These are phyloP conservation scores for Amblyornis subalaris DNA, from an alignment of 2,113 vertebrate species.

Conservation along the genomic window DNA sequence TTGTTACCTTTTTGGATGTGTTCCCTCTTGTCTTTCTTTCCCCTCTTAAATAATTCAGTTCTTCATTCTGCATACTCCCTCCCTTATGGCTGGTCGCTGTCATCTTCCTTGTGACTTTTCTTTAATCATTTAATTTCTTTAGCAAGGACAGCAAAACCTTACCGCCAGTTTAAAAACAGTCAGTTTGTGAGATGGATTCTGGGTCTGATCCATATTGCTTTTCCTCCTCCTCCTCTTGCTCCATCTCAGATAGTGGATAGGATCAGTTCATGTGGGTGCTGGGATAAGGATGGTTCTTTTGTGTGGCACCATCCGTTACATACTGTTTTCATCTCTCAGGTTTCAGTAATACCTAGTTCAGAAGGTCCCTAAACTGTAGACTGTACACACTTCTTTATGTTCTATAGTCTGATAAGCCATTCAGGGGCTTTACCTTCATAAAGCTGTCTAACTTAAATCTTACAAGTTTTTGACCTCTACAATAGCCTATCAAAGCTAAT, in stretches of 20 bases:
- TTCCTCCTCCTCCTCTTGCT: not conserved
- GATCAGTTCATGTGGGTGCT: not conserved
- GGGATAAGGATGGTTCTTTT: not conserved
- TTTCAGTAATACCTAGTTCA: not conserved
- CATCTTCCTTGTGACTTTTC: not conserved
- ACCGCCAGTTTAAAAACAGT: not conserved
- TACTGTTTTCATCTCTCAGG: not conserved
- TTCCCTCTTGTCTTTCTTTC: not conserved
- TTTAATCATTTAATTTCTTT: not conserved
- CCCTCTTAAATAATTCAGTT: not conserved
- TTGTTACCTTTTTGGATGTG: not conserved
- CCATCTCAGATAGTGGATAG: fast-evolving
- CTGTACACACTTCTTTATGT: not conserved
- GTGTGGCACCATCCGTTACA: not conserved
- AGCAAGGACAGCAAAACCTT: not conserved
- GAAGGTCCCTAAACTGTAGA: not conserved
- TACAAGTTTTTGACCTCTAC: not conserved
- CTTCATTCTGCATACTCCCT: not conserved
- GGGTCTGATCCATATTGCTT: not conserved
- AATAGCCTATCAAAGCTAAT: not conserved
- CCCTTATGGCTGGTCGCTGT: not conserved
- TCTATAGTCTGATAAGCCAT: fast-evolving
- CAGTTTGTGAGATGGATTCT: not conserved
- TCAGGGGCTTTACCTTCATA: not conserved
- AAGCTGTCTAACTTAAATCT: not conserved